These are phyloP conservation scores for Mnemiopsis leidyi DNA, from an alignment of 37 sponge, comb jelly and placozoan species.

Conservation along the genomic window DNA sequence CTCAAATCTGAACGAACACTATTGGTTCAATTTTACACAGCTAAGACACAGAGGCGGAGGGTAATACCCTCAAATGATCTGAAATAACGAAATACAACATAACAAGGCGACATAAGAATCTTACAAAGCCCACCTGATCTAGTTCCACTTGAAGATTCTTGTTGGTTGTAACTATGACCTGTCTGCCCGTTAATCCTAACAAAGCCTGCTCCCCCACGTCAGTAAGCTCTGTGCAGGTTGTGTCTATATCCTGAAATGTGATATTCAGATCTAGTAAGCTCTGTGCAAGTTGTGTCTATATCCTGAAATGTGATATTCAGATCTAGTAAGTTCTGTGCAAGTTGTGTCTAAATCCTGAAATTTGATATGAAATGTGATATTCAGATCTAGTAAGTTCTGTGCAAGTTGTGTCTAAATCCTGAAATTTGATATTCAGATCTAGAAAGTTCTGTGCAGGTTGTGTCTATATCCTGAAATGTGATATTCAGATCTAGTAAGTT, in stretches of 20 bases:
- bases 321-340: background rate
- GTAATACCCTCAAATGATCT: too few relatives aligned
- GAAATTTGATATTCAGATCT: background rate
- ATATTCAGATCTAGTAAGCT: too few relatives aligned
- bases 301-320: too few relatives aligned
- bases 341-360: slow-evolving; percentile 56
- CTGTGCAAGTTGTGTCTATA: slow-evolving; percentile 34
- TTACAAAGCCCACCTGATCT: background rate
- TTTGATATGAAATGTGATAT: too few relatives aligned
- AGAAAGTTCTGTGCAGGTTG: background rate
- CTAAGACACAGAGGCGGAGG: too few relatives aligned
- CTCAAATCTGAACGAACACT: too few relatives aligned
- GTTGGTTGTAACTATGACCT: slow-evolving; percentile 63
- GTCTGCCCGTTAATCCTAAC: slow-evolving; percentile 2
- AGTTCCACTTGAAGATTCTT: slow-evolving; percentile 61
- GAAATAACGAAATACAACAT: too few relatives aligned
- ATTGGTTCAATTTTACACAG: too few relatives aligned
- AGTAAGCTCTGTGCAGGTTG: slow-evolving; percentile 22
- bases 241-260: slow-evolving; percentile 44
- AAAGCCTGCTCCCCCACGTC: slow-evolving; percentile 45
- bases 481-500: too few relatives aligned
- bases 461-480: slow-evolving; percentile 28
- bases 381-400: background rate
- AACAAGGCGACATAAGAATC: too few relatives aligned
- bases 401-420: slow-evolving; percentile 36